A percentile compares a stretch with the other conserved stretches of the same genome.
Evolutionary conservation across 2,888 invertebrate species (phyloP).

Genomic region (Gerris lacustris): DNA sequence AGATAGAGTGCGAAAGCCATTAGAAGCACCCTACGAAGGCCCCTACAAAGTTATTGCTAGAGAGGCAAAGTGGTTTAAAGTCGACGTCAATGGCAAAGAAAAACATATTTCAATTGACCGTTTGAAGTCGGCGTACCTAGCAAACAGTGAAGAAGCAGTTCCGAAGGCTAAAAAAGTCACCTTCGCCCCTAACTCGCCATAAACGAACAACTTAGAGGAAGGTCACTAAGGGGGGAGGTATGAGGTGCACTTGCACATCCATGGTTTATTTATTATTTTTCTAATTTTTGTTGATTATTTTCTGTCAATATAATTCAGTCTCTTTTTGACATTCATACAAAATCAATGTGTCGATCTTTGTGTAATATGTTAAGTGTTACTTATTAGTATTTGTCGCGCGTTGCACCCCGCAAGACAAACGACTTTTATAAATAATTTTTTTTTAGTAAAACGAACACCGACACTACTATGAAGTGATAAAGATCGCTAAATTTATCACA

Average conservation of each 20-base stretch:
- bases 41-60: slow-evolving; percentile 15
- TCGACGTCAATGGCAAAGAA: not conserved
- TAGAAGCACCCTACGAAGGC: slow-evolving; percentile 21
- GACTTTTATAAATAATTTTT: too few relatives aligned
- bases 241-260: not conserved
- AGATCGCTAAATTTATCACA: too few relatives aligned
- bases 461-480: too few relatives aligned
- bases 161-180: not conserved
- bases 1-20: slow-evolving; percentile 14
- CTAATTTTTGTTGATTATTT: too few relatives aligned
- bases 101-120: not conserved
- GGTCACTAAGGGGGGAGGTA: not conserved
- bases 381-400: too few relatives aligned
- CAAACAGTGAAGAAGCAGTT: not conserved
- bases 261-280: too few relatives aligned
- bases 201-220: not conserved
- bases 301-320: too few relatives aligned
- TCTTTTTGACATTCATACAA: too few relatives aligned
- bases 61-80: slow-evolving; percentile 15
- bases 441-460: too few relatives aligned
- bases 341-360: too few relatives aligned
- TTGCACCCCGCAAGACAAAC: too few relatives aligned
- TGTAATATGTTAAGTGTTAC: too few relatives aligned
- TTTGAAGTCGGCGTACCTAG: slow-evolving; percentile 16
- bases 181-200: not conserved